Percentiles rank a stretch among this genome's conserved stretches.
These are phyloP conservation scores for Papilio gigon DNA, from an alignment of 2,888 invertebrate species.

Conservation along the genomic window DNA sequence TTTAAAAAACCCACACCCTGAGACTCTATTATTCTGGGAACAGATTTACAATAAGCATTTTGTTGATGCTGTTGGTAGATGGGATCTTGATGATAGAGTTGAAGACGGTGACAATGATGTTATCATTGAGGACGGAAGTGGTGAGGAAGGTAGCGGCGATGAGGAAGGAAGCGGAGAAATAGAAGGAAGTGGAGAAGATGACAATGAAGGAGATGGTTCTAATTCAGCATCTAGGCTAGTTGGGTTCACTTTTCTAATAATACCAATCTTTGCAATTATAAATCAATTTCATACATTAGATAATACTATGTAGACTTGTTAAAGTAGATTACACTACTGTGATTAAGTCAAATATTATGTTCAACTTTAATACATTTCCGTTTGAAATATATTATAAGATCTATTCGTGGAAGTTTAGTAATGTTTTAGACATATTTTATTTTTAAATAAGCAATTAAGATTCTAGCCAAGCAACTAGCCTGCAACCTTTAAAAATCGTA, in stretches of 20 bases:
- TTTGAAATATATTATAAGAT: constrained; percentile 43
- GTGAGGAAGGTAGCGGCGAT: constrained; percentile 38
- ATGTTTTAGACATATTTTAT: constrained; percentile 14
- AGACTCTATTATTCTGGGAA: constrained; percentile 63
- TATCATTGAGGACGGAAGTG: constrained; percentile 32
- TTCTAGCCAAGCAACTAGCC: too few species aligned
- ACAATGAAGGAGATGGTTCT: constrained; percentile 43
- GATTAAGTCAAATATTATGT: constrained; percentile 29
- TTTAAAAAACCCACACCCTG: constrained; percentile 58
- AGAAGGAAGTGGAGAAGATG: constrained; percentile 44
- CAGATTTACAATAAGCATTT: constrained; percentile 62
- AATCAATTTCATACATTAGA: constrained; percentile 57
- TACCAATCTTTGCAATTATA: constrained; percentile 58
- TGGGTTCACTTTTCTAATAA: constrained; percentile 64
- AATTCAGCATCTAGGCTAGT: constrained; percentile 63
- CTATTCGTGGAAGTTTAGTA: neutral
- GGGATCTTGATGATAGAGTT: constrained; percentile 53
- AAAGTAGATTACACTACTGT: constrained; percentile 49
- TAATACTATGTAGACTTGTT: constrained; percentile 55
- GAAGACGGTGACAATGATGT: constrained; percentile 50
- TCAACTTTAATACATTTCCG: constrained; percentile 43
- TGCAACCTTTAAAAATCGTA: neutral
- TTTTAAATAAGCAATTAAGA: neutral
- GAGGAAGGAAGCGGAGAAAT: constrained; percentile 41
- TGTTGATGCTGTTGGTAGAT: constrained; percentile 63